These are phyloP conservation scores for Garrulus glandarius DNA, from an alignment of 2,797 vertebrate species.

Conservation along the genomic window DNA sequence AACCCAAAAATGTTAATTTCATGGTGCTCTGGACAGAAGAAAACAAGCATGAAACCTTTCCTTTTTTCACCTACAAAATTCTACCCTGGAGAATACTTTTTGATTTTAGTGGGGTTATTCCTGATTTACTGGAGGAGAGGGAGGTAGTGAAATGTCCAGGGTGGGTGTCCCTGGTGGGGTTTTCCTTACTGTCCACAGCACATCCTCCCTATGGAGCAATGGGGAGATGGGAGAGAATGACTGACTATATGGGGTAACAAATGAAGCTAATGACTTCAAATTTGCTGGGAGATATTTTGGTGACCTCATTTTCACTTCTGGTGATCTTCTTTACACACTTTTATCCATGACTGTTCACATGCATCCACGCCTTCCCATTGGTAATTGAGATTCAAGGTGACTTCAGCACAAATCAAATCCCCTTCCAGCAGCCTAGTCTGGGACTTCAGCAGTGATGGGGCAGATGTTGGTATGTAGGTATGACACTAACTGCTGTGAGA, in stretches of 20 bases:
- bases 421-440: neutral
- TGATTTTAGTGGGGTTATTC: neutral
- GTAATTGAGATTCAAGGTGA: neutral
- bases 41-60: neutral
- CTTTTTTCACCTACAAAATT: neutral
- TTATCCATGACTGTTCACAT: fast-evolving
- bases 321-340: neutral
- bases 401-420: neutral
- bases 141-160: neutral
- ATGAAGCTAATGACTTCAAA: neutral
- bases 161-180: neutral
- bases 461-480: neutral
- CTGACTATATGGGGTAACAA: neutral
- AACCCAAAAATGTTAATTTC: neutral
- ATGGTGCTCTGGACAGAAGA: neutral
- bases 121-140: neutral
- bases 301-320: neutral
- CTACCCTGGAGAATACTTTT: neutral
- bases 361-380: neutral
- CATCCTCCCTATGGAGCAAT: neutral
- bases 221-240: neutral
- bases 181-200: neutral
- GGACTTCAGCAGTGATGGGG: neutral
- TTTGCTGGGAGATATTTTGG: neutral
- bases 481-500: neutral